Evolutionary conservation across 1,140 invertebrate species (phyloP).

Genomic region (Drosophila pachea): DNA sequence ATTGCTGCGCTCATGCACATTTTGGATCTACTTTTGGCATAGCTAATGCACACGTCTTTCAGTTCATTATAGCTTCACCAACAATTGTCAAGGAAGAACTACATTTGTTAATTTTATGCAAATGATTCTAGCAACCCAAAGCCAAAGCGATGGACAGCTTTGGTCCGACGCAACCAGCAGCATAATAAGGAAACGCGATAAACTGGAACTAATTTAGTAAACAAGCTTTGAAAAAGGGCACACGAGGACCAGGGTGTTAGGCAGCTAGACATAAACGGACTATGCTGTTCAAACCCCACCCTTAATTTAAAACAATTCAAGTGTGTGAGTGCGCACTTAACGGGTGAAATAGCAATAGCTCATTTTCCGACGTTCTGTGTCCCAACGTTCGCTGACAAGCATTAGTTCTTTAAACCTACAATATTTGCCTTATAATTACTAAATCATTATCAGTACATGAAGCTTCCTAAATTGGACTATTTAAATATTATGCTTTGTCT

Average conservation of each 20-base stretch:
- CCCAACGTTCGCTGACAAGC: not conserved
- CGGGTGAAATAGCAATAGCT: conserved; percentile 58
- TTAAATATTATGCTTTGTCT: not conserved
- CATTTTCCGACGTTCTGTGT: conserved; percentile 6
- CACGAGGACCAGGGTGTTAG: conserved; percentile 34
- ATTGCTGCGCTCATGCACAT: not conserved
- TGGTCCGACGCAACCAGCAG: conserved; percentile 22
- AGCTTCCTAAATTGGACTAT: not conserved
- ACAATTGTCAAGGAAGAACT: not conserved
- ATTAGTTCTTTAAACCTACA: not conserved
- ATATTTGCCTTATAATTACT: conserved; percentile 9
- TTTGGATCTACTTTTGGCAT: not conserved
- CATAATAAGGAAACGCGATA: conserved; percentile 55
- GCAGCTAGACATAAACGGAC: conserved; percentile 8
- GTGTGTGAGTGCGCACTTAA: conserved; percentile 66
- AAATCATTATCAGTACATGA: no score
- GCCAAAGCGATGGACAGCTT: conserved; percentile 18
- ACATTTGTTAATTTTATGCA: conserved; percentile 63
- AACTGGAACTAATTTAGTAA: conserved; percentile 68
- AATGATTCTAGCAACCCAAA: conserved; percentile 27
- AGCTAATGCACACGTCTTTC: not conserved
- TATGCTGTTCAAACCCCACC: conserved; percentile 32
- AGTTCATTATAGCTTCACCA: not conserved
- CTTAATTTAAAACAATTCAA: conserved; percentile 51
- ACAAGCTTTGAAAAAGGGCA: conserved; percentile 45